Conservation (phyloP, 2,888 invertebrate genomes). For the Geotrupes spiniger region DNA sequence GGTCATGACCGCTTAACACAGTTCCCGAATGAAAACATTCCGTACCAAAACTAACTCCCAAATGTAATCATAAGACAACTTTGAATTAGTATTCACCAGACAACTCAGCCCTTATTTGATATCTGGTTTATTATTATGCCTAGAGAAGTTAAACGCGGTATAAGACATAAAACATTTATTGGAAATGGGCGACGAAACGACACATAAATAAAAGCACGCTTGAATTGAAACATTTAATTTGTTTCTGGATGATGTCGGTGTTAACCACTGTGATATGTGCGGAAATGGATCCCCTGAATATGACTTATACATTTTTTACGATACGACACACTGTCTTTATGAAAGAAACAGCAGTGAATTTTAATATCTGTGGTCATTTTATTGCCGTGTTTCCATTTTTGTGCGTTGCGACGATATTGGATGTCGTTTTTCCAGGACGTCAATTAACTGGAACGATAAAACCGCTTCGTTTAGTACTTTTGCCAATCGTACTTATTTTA, state of each 20-base stretch:
- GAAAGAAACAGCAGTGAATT: conserved; percentile 25
- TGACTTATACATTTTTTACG: conserved; percentile 26
- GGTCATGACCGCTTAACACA: too few relatives aligned
- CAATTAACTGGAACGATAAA: too few relatives aligned
- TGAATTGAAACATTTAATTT: conserved; percentile 38
- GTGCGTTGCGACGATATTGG: too few relatives aligned
- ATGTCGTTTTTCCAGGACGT: too few relatives aligned
- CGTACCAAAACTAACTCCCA: too few relatives aligned
- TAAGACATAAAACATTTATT: conserved; percentile 34
- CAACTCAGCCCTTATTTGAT: conserved; percentile 7
- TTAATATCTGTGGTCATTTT: conserved; percentile 25
- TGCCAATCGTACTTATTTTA: too few relatives aligned
- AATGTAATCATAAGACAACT: not conserved
- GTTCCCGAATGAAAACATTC: too few relatives aligned
- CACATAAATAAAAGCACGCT: conserved; percentile 33
- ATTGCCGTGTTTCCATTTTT: conserved; percentile 7
- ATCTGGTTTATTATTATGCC: conserved; percentile 8
- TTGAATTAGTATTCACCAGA: conserved; percentile 1
- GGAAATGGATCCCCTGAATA: conserved; percentile 25
- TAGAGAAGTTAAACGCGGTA: conserved; percentile 24
- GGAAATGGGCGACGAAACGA: conserved; percentile 31
- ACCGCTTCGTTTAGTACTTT: too few relatives aligned
- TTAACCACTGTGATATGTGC: conserved; percentile 33
- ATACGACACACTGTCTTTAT: conserved; percentile 23
- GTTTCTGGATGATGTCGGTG: conserved; percentile 34